Base-by-base conservation (phyloP, 2,888 invertebrate species). In the Lapara coniferarum region DNA sequence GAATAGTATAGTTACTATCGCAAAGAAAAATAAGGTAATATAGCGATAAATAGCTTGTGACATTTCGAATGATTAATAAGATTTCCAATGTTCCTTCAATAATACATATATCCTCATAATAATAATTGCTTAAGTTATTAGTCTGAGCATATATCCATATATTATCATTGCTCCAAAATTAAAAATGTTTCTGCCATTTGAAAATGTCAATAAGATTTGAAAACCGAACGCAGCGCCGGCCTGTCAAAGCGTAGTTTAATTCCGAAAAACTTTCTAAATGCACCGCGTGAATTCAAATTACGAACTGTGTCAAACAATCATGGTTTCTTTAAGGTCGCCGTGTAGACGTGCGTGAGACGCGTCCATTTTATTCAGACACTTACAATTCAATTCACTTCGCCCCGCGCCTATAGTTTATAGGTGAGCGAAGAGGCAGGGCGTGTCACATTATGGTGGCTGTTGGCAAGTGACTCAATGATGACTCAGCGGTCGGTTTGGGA, bases 321-420 rank as follows among this genome's bases (percentile, higher is more conserved):
- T 75, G 71, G 73, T 73, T 72, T 70, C 71, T 56, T 71, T 75
- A 78, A 75, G 78, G 74, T 76, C 77, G 72, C 56, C 63, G 25
- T 67, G 66, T 66, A 69, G 85, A 88, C 88, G 83, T 87, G 86
- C 87, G 85, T 85, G 83, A 84, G 84, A 82, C 80, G 58, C 30
- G 72, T 75, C 88, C 85, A 83, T 70, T 72, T 6, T 66, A 69
- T 30, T 63, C 4, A 74, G 87, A 83, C 72, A 85, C 70, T 70
- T 68, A 71, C 68, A 75, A 76, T 75, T 74, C 76, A 73, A 81
- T 81, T 74, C 74, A 75, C 71, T 66, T 74, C 71, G 70, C 75
- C 78, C 72, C 67, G 69, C 55, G 68, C 44, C 70, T 56, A 52
- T 25, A 52, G 66, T 58, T 69, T 6, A 30, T 58, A 49, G 12